Conservation (phyloP, 1,140 invertebrate genomes). For the roundworm (Caenorhabditis elegans) region WBcel235 BX284605.5:9041001-9041500, state of each 20-base stretch:
- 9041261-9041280: background rate
- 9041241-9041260: background rate
- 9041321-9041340: background rate
- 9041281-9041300: background rate
- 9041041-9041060: too few species aligned
- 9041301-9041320: too few species aligned
- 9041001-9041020: too few species aligned
- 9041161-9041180: background rate
- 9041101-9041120: background rate
- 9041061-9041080: too few species aligned
- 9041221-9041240: background rate
- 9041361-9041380: constrained; percentile 18
- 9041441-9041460: background rate
- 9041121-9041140: background rate
- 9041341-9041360: background rate
- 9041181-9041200: background rate
- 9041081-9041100: background rate
- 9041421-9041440: constrained; percentile 36
- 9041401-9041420: constrained; percentile 36
- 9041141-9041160: constrained; percentile 8
- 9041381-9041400: constrained; percentile 33
- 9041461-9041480: constrained; percentile 12
- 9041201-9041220: too few species aligned
- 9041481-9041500: constrained; percentile 33
- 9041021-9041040: background rate